Base-by-base conservation (phyloP, 1,140 invertebrate genomes). In the Aphidius gifuensis region DNA sequence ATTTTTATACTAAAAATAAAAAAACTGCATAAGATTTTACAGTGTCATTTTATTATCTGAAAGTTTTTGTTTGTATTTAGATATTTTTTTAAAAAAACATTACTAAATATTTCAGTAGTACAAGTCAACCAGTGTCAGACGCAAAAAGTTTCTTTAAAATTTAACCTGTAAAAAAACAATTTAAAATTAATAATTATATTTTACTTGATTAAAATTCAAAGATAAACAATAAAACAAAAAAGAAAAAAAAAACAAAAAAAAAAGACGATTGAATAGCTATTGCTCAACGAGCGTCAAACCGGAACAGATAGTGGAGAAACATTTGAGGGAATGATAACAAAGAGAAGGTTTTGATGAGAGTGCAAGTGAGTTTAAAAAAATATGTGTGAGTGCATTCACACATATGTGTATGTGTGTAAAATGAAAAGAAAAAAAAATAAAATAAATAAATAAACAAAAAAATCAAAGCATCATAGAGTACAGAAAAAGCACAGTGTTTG, bases 261-360 rank as follows among this genome's bases (percentile, higher is more conserved):
- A 39, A 59, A 49, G 21, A 49, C 16, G 47, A 59, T 48, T 48
- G 46, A 45, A 48, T 48, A 48, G 45, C 48, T 59, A 59, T 59
- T 59, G 58, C 45, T 47, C 46, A 45, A 11, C 1, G 47, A 59
- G 58, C 58, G 47, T 59, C 47, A 59, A 59, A 59, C 58, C 39
- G 58, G 46, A 59, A 59, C 47, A 45, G 47, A 59, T 59, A 45
- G 58, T 59, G 46, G 38, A 45, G 42, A 59, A 58, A 58, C 55
- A 47, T 58, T 58, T 58, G 55, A 58, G 55, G 47, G 32, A 50
- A 59, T 59, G 58, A 21, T 59, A 23, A 59, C 47, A 59, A 59
- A 59, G 58, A 59, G 46, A 23, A 45, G 47, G 1, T 43, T 8
- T 32, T n/a, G 21, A 53, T 9, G 3, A 43, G 39, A 55, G 53